Evolutionary conservation across 2,888 invertebrate species (phyloP), one percentile per base, ranked within the genome.

Genomic region (Hofmannophila pseudospretella): DNA sequence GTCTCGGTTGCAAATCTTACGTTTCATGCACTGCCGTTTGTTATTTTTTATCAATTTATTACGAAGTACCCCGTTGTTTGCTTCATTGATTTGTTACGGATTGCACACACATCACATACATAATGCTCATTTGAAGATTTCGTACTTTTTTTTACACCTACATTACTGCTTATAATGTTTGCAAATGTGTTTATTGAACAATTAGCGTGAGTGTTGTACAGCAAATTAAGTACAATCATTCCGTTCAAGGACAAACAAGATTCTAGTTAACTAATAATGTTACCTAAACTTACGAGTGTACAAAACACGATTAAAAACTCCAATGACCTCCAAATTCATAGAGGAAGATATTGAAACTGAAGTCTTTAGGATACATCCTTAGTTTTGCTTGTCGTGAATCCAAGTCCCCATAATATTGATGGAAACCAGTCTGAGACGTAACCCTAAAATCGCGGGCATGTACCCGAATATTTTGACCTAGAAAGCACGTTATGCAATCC

Each of bases 401-500:
- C 16, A 5, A 16, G 16, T 16, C 3, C 16, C 16, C 16, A 16
- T 16, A 16, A 23, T 23, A 29, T 35, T 10, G 19, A 28, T 23
- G 23, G 34, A 27, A 41, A 38, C 44, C 26, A 33, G 41, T 38
- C 11, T 2, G 5, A 35, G 32, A 49, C 50, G 47, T 48, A 57
- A 58, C 47, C 43, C 53, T 55, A 57, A 56, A 58, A 56, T 51
- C 47, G 45, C 38, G 39, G 23, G n/a, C 23, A 43, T 22, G 25
- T 31, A 43, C 45, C 45, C 46, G 33, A 57, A 60, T 47, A 45
- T 34, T 45, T 46, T 42, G 63, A 58, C 68, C 70, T 62, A 73
- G 61, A 67, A 67, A 65, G 47, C 42, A 41, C 32, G 44, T 81
- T 78, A 72, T 64, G 68, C 59, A 80, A 80, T 57, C 39, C 30